Conservation (phyloP, 2,113 vertebrate genomes). For the Corythornis madagascariensis region DNA sequence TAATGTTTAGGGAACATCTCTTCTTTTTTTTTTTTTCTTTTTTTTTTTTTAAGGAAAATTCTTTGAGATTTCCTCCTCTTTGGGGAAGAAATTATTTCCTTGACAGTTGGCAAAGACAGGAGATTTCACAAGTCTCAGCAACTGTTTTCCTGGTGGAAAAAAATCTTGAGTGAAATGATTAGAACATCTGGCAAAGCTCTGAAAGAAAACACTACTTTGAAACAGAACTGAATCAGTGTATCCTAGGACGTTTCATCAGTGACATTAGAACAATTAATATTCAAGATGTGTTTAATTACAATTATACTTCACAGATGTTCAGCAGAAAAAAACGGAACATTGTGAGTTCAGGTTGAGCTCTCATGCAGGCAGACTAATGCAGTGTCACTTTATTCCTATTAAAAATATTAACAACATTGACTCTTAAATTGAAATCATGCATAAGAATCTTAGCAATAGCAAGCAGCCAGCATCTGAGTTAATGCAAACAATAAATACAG, state of each 20-base stretch:
- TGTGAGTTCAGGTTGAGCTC: constrained; percentile 48
- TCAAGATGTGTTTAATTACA: constrained; percentile 65
- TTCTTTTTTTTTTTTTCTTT: neutral
- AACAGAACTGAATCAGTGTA: constrained; percentile 57
- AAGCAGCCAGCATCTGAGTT: neutral
- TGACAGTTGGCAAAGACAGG: constrained; percentile 56
- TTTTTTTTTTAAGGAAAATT: neutral
- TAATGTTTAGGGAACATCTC: neutral
- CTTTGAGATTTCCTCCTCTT: constrained; percentile 26
- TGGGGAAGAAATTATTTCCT: constrained; percentile 52
- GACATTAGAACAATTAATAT: constrained; percentile 72
- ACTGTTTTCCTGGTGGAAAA: constrained; percentile 68
- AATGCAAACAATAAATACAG: neutral
- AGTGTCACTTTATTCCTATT: neutral
- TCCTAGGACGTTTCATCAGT: constrained; percentile 63
- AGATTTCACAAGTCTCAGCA: constrained; percentile 63
- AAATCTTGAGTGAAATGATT: constrained; percentile 63
- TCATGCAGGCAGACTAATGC: constrained; percentile 33
- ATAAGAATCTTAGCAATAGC: neutral
- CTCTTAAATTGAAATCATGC: neutral
- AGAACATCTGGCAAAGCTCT: constrained; percentile 69
- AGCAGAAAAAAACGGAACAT: neutral
- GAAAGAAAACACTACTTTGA: constrained; percentile 66
- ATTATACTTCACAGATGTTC: constrained; percentile 68
- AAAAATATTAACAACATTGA: neutral